Evolutionary conservation across 2,113 vertebrate genomes (phyloP).

Genomic region (Carassius carassius): DNA sequence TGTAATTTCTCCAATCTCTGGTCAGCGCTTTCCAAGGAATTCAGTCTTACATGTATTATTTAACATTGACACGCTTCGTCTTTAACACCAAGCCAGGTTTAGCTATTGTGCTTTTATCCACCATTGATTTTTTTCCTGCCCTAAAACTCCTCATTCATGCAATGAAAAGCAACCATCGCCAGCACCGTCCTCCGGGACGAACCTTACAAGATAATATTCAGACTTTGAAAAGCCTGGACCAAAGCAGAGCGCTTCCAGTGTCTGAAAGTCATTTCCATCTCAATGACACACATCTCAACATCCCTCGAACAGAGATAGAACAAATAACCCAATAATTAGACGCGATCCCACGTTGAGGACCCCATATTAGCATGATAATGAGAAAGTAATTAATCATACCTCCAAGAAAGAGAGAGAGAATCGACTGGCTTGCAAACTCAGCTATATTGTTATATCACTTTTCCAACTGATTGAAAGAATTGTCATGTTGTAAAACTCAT

Average conservation of each 20-base stretch:
- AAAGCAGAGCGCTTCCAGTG: neutral
- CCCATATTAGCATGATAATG: conserved; percentile 70
- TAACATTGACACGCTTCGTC: neutral
- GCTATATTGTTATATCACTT: conserved; percentile 67
- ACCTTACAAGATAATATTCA: conserved; percentile 36
- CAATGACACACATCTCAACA: conserved; percentile 51
- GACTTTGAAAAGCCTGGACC: conserved; percentile 24
- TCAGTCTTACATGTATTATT: neutral
- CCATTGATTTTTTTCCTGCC: neutral
- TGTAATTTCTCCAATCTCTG: too few species aligned
- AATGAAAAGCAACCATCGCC: neutral
- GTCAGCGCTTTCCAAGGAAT: neutral
- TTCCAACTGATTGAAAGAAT: conserved; percentile 68
- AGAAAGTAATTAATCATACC: conserved; percentile 75
- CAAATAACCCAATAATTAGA: conserved; percentile 71
- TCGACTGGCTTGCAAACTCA: conserved; percentile 49
- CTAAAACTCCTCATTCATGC: conserved; percentile 3
- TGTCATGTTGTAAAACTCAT: conserved; percentile 65
- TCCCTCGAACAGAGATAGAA: conserved; percentile 61
- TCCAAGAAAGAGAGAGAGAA: conserved; percentile 55
- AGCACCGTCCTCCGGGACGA: neutral
- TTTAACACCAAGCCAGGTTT: neutral
- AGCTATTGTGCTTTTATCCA: neutral
- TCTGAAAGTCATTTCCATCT: conserved; percentile 37
- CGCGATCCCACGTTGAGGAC: conserved; percentile 58